A percentile compares a stretch with the other conserved stretches of the same genome.
Evolutionary conservation across 2,113 vertebrate genomes (phyloP).

Genomic region (Pluvialis apricaria): DNA sequence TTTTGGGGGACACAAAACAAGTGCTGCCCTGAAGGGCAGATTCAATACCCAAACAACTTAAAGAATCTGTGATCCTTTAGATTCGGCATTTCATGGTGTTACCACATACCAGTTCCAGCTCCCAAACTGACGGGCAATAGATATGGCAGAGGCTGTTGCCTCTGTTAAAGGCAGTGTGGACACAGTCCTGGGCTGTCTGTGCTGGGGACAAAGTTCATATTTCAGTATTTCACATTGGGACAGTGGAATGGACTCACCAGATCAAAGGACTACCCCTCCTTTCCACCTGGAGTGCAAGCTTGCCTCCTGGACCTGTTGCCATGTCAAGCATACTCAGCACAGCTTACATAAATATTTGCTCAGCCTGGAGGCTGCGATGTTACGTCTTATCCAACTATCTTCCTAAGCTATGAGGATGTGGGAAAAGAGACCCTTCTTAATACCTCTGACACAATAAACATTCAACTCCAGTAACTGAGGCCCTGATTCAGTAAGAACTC

Average conservation of each 20-base stretch:
- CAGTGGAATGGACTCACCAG: not conserved
- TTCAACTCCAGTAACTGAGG: not conserved
- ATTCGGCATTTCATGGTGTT: not conserved
- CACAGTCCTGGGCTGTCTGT: not conserved
- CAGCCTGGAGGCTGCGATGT: not conserved
- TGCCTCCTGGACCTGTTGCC: not conserved
- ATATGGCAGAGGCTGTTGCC: not conserved
- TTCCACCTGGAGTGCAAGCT: fast-evolving
- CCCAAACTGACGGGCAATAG: not conserved
- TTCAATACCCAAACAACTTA: not conserved
- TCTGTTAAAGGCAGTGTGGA: not conserved
- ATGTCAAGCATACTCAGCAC: not conserved
- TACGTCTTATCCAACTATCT: not conserved
- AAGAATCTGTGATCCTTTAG: not conserved
- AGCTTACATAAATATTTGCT: not conserved
- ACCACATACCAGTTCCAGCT: not conserved
- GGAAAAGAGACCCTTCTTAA: not conserved
- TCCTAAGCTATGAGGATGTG: not conserved
- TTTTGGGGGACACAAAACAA: not conserved
- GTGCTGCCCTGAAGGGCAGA: not conserved
- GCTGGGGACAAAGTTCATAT: not conserved
- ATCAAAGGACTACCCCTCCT: not conserved
- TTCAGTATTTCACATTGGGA: not conserved
- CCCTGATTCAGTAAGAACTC: not conserved
- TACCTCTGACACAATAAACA: not conserved